Evolutionary conservation across 2,797 vertebrate species (phyloP).

Genomic region (Microhierax caerulescens): DNA sequence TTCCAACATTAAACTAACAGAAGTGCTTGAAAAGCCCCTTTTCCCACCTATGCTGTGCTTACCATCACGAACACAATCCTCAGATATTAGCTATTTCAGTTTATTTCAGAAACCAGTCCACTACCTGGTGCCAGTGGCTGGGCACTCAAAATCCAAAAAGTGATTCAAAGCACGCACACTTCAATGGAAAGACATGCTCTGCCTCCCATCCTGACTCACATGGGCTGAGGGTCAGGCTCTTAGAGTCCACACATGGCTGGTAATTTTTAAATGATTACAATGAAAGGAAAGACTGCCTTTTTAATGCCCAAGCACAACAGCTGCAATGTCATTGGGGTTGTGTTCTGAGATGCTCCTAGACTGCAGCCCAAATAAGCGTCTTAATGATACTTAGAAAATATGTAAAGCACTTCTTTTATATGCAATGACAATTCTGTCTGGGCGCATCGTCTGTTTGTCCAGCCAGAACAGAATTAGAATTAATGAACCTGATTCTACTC

Average conservation of each 20-base stretch:
- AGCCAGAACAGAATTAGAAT: conserved; percentile 48
- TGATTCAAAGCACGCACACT: background rate
- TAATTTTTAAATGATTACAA: conserved; percentile 62
- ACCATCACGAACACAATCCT: background rate
- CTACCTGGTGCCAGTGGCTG: background rate
- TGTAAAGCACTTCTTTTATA: conserved; percentile 36
- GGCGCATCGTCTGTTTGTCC: conserved; percentile 30
- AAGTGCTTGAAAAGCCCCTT: background rate
- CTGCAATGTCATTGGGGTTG: conserved; percentile 43
- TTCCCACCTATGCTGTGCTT: background rate
- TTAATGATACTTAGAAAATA: conserved; percentile 45
- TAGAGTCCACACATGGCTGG: background rate
- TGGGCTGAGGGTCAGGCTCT: background rate
- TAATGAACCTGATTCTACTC: background rate
- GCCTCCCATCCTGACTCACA: background rate
- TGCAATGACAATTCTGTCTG: conserved; percentile 29
- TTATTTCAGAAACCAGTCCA: background rate
- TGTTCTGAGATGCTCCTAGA: conserved; percentile 44
- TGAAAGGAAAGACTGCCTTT: conserved; percentile 60
- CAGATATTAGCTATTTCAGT: background rate
- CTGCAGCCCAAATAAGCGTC: conserved; percentile 50
- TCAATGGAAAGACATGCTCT: background rate
- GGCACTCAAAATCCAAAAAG: background rate
- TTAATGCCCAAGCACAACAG: conserved; percentile 47
- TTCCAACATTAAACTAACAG: background rate